Conservation (phyloP, 2,113 vertebrate species). For the Osmerus mordax region DNA sequence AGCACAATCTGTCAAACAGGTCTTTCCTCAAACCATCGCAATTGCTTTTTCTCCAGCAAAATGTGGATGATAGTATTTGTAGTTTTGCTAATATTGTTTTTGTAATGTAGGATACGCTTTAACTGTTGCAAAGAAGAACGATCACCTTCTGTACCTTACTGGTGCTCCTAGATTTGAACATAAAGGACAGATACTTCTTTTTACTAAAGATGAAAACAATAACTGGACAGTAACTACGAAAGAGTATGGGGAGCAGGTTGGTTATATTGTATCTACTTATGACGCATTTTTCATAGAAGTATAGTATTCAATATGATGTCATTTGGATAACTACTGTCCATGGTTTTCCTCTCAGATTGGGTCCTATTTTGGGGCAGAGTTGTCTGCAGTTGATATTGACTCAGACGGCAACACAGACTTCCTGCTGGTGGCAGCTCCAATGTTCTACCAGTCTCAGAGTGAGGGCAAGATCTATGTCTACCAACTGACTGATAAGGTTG, state of each 20-base stretch:
- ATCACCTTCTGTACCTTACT: constrained; percentile 49
- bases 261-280: constrained; percentile 10
- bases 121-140: constrained; percentile 51
- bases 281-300: not conserved
- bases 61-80: not conserved
- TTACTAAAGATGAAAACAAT: constrained; percentile 3
- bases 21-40: not conserved
- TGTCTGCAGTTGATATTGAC: constrained; percentile 75
- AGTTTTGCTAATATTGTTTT: not conserved
- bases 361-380: constrained; percentile 81
- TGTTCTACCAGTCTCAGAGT: constrained; percentile 61
- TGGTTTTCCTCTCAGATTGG: constrained; percentile 69
- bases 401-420: constrained; percentile 74
- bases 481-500: constrained; percentile 65
- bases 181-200: constrained; percentile 61
- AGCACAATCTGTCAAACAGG: too few relatives aligned
- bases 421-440: constrained; percentile 78
- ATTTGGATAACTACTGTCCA: not conserved
- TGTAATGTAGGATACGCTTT: constrained; percentile 64
- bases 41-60: not conserved
- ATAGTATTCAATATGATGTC: not conserved
- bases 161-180: constrained; percentile 69
- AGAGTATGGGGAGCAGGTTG: constrained; percentile 57
- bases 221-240: constrained; percentile 39
- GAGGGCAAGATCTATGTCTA: constrained; percentile 78